Conservation (phyloP, 2,113 vertebrate genomes). For the Trochalopteron elliotii region DNA sequence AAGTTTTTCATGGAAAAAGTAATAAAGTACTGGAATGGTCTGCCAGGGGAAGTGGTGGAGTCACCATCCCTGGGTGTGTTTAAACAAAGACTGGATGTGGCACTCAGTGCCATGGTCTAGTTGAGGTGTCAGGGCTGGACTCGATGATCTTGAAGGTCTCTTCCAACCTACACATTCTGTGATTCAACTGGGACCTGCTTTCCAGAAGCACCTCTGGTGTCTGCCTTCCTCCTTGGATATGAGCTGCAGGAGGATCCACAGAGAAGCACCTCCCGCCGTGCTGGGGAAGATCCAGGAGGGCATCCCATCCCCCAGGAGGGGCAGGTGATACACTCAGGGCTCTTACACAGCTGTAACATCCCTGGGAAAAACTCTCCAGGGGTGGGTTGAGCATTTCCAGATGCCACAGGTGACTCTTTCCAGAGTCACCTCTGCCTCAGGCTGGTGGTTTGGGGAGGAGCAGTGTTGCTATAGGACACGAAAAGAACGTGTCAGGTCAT, state of each 20-base stretch:
- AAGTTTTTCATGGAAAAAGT: too few species aligned
- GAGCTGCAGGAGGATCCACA: not conserved
- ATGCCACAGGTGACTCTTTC: not conserved
- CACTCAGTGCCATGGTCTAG: too few species aligned
- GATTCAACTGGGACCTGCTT: not conserved
- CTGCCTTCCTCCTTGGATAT: not conserved
- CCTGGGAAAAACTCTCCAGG: not conserved
- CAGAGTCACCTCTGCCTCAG: not conserved
- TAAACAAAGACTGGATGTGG: too few species aligned
- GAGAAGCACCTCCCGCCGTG: rapidly evolving
- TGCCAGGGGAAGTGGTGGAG: too few species aligned
- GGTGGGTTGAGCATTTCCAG: rapidly evolving
- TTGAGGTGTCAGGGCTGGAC: too few species aligned
- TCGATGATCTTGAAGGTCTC: too few species aligned
- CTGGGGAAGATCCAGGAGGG: not conserved
- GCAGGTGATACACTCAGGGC: not conserved
- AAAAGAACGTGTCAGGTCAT: too few species aligned
- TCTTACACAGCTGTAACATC: not conserved
- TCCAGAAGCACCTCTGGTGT: not conserved
- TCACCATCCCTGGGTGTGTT: too few species aligned
- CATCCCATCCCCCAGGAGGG: not conserved
- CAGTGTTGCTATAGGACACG: too few species aligned
- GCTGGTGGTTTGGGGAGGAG: not conserved
- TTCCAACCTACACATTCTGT: too few species aligned
- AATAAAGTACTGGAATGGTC: too few species aligned